Evolutionary conservation across 2,797 vertebrate species (phyloP).

Genomic region (Gymnoscopelus microlampas): DNA sequence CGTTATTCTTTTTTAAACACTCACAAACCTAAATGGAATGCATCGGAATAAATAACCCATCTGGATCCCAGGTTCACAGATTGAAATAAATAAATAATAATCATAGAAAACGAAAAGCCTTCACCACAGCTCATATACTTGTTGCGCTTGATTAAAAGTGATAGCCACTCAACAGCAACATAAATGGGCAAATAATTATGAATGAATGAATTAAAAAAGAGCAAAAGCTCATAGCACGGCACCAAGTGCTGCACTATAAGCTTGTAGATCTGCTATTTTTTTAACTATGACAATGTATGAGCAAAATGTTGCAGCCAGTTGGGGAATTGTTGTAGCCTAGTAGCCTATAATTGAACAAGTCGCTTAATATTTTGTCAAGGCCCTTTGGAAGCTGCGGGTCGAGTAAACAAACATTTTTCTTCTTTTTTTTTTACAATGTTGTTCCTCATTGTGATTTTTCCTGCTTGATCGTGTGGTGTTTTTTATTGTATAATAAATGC

Average conservation of each 20-base stretch:
- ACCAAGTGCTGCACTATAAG: too few relatives aligned
- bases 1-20: too few relatives aligned
- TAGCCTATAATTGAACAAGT: constrained; percentile 12
- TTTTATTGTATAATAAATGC: constrained; percentile 68
- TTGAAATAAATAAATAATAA: too few relatives aligned
- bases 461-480: constrained; percentile 59
- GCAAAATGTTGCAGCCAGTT: constrained; percentile 51
- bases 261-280: too few relatives aligned
- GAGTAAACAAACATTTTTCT: constrained; percentile 32
- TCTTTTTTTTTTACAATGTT: constrained; percentile 35
- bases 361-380: constrained; percentile 38
- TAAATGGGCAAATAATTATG: constrained; percentile 61
- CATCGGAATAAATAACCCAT: too few relatives aligned
- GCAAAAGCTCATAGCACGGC: too few relatives aligned
- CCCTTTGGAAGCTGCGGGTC: constrained; percentile 42
- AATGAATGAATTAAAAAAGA: too few relatives aligned
- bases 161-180: constrained; percentile 42
- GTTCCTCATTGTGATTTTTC: constrained; percentile 37
- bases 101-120: too few relatives aligned
- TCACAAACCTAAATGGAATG: too few relatives aligned
- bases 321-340: constrained; percentile 11
- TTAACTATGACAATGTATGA: constrained; percentile 5
- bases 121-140: constrained; percentile 41
- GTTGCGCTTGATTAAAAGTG: constrained; percentile 55
- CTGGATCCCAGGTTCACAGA: too few relatives aligned